Percentiles rank a stretch among this genome's conserved stretches.
phyloP scores from a whole-genome alignment of 1,140 invertebrate genomes.

The Dermatophagoides farinae region DNA sequence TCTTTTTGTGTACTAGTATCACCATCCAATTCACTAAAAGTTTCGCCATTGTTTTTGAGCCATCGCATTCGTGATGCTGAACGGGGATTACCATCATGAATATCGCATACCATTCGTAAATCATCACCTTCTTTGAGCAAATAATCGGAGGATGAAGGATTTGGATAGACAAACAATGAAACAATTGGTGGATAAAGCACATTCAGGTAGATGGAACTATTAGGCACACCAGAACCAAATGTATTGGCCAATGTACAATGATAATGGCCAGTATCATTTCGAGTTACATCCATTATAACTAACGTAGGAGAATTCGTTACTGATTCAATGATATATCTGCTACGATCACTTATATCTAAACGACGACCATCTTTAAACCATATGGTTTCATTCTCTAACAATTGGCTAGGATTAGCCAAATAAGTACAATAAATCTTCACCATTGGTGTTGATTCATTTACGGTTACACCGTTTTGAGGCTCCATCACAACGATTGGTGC shows the following conservation, averaged over 20 bases:
- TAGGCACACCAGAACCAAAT: slow-evolving; percentile 39
- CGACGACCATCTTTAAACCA: slow-evolving; percentile 19
- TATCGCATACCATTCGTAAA: slow-evolving; percentile 48
- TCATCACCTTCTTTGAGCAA: slow-evolving; percentile 47
- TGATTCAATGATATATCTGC: slow-evolving; percentile 4
- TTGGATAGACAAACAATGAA: slow-evolving; percentile 42
- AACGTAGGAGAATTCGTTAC: slow-evolving; percentile 25
- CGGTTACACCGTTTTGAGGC: slow-evolving; percentile 17
- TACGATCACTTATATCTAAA: slow-evolving; percentile 4
- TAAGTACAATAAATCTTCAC: slow-evolving; percentile 20
- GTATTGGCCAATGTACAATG: slow-evolving; percentile 51
- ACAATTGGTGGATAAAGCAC: slow-evolving; percentile 35
- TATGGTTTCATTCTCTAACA: slow-evolving; percentile 15
- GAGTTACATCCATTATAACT: slow-evolving; percentile 48
- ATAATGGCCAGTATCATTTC: slow-evolving; percentile 56
- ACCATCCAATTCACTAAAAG: slow-evolving; percentile 42
- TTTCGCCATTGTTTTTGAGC: slow-evolving; percentile 40
- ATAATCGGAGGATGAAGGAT: neutral
- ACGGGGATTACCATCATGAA: slow-evolving; percentile 35
- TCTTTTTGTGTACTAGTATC: slow-evolving; percentile 45
- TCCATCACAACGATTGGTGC: slow-evolving; percentile 21
- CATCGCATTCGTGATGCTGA: slow-evolving; percentile 35
- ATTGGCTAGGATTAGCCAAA: slow-evolving; percentile 19
- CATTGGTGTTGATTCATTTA: slow-evolving; percentile 18
- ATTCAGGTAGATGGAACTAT: slow-evolving; percentile 16